These are phyloP conservation scores for Redunca redunca DNA, from an alignment of 2,113 vertebrate species.

Conservation along the genomic window DNA sequence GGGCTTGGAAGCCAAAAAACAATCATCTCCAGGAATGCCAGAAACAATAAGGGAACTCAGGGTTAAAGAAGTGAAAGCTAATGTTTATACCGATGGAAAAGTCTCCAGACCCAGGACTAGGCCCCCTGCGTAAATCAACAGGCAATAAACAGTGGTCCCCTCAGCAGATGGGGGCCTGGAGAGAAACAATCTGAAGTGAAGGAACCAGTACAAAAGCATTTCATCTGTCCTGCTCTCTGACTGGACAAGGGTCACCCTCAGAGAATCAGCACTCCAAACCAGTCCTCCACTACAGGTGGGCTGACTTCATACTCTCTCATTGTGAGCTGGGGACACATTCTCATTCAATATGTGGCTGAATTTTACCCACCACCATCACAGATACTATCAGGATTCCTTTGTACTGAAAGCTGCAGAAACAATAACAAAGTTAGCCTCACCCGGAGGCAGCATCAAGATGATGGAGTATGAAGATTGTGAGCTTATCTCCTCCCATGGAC, in stretches of 20 bases:
- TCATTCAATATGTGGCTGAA: neutral
- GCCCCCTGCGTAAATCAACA: neutral
- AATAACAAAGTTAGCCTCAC: neutral
- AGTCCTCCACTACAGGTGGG: neutral
- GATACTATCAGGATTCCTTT: neutral
- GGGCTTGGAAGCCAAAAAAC: neutral
- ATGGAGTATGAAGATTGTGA: neutral
- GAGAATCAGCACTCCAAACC: neutral
- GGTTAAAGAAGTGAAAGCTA: neutral
- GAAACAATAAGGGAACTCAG: neutral
- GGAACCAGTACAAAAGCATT: neutral
- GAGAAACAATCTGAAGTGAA: neutral
- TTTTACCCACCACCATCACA: neutral
- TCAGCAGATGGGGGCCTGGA: neutral
- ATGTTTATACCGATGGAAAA: neutral
- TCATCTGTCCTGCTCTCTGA: neutral
- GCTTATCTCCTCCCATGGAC: neutral
- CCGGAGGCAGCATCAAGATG: neutral
- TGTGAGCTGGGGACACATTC: neutral
- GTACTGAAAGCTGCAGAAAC: neutral
- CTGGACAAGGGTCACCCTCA: neutral
- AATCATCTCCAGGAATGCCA: neutral
- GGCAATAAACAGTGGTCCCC: neutral
- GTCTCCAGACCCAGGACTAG: neutral
- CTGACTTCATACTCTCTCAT: neutral